phyloP scores from a whole-genome alignment of 2,888 invertebrate genomes.

The Coenonympha arcania region DNA sequence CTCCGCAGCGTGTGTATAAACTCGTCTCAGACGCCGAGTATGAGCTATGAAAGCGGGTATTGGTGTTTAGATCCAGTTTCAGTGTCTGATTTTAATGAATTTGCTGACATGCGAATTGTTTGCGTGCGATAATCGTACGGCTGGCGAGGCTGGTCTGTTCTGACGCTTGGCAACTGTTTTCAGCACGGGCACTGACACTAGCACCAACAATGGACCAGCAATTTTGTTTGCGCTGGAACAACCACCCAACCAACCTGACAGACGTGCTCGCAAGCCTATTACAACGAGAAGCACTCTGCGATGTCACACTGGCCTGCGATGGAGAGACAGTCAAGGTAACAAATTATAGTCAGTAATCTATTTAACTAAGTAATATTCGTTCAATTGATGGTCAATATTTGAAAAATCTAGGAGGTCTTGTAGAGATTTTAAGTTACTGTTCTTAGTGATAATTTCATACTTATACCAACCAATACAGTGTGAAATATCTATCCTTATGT shows the following conservation, averaged over 20 bases:
- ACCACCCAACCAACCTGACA: conserved; percentile 92
- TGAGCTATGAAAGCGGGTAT: conserved; percentile 45
- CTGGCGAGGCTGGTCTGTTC: conserved; percentile 42
- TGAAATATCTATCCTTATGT: too few species aligned
- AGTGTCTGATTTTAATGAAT: not conserved
- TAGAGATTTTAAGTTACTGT: not conserved
- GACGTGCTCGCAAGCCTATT: conserved; percentile 90
- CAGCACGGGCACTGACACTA: conserved; percentile 75
- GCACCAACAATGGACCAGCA: conserved; percentile 82
- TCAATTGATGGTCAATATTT: too few species aligned
- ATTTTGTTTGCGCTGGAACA: conserved; percentile 96
- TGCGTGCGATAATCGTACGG: conserved; percentile 24
- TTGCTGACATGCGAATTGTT: conserved; percentile 29
- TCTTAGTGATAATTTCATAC: not conserved
- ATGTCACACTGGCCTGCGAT: conserved; percentile 93
- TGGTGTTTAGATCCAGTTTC: conserved; percentile 13
- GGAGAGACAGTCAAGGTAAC: conserved; percentile 87
- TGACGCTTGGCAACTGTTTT: conserved; percentile 45
- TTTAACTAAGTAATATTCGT: too few species aligned
- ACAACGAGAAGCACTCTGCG: conserved; percentile 91
- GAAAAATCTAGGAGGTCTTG: too few species aligned
- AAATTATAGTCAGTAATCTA: too few species aligned
- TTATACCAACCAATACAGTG: too few species aligned
- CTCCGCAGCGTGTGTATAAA: conserved; percentile 58
- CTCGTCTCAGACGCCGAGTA: conserved; percentile 41